Evolutionary conservation across 2,888 invertebrate species (phyloP), one percentile per base, ranked within the genome.

Genomic region (Agonopterix heracliana): DNA sequence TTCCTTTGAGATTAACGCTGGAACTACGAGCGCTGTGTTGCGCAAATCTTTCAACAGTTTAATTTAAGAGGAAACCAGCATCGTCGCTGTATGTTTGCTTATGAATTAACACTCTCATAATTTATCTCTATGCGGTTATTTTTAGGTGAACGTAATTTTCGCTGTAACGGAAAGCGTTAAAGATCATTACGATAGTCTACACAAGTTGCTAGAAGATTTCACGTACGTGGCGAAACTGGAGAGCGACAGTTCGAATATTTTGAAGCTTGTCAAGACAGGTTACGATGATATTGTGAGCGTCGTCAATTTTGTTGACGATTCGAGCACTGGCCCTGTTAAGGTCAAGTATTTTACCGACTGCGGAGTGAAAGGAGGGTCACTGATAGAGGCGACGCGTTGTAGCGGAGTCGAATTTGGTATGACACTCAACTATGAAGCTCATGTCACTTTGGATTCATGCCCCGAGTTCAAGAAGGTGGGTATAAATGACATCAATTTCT

Each of bases 181-280:
- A 8, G 67, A 78, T 7, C 92, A 93, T 47, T 97, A 96, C 77
- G 86, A 91, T 53, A 87, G 91, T 59, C 83, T 97, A 41, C 91
- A 92, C 47, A 81, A 90, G 34, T 85, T 95, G 14, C 90, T 98
- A 55, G 91, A 89, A 50, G 91, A 92, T 60, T 91, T 94, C 54
- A 93, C 95, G 0, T 93, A 93, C 60, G 93, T 96, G 1, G 96
- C 95, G 3, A 92, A 92, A 53, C 77, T 98, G 34, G 93, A 93
- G 57, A 91, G 91, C 40, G 94, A 97, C 82, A 96, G 97, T 35
- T 93, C 93, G 0, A 98, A 98, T 74, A 94, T 98, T 50, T 90
- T 98, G 47, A 92, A 95, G 54, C 89, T 98, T 46, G 93, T 98
- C 44, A 91, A 92, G 63, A 91, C 92, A 55, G 95, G 96, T 59